A percentile compares a stretch with the other conserved stretches of the same genome.
Evolutionary conservation across 92 coral and sea anemone genomes (phyloP).

Genomic region (Chrysogorgia sp.): DNA sequence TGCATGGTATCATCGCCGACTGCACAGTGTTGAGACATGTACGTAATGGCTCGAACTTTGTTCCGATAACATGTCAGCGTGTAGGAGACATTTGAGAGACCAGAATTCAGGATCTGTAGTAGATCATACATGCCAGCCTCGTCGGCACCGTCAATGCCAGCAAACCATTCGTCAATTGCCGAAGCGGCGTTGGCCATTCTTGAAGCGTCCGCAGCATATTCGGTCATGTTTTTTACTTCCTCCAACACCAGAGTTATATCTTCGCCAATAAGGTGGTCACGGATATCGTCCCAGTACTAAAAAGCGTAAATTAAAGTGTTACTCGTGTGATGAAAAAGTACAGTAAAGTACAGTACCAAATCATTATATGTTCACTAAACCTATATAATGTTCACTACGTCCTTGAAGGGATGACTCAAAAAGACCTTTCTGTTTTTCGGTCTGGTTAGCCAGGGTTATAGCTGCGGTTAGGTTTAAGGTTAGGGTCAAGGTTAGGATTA

Average conservation of each 20-base stretch:
- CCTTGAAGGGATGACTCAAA: too few relatives aligned
- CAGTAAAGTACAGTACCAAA: too few relatives aligned
- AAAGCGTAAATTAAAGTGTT: neutral
- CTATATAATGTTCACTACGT: too few relatives aligned
- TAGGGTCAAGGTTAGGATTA: too few relatives aligned
- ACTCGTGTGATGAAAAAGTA: too few relatives aligned
- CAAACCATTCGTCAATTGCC: slow-evolving; percentile 16
- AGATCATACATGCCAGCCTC: neutral
- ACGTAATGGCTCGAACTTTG: slow-evolving; percentile 5
- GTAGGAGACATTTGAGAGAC: slow-evolving; percentile 7
- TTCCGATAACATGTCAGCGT: slow-evolving; percentile 16
- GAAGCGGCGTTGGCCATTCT: neutral
- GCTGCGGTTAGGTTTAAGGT: too few relatives aligned
- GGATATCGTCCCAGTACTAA: slow-evolving; percentile 6
- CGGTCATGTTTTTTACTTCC: neutral
- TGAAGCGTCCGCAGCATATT: neutral
- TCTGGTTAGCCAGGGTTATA: too few relatives aligned
- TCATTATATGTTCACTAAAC: too few relatives aligned
- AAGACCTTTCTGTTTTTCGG: too few relatives aligned
- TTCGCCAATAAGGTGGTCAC: neutral
- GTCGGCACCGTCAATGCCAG: neutral
- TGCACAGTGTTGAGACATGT: neutral
- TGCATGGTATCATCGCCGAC: neutral
- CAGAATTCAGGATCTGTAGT: neutral
- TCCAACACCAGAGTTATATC: neutral